Base-by-base conservation (phyloP, 2,113 vertebrate genomes). In the Tenrec ecaudatus region DNA sequence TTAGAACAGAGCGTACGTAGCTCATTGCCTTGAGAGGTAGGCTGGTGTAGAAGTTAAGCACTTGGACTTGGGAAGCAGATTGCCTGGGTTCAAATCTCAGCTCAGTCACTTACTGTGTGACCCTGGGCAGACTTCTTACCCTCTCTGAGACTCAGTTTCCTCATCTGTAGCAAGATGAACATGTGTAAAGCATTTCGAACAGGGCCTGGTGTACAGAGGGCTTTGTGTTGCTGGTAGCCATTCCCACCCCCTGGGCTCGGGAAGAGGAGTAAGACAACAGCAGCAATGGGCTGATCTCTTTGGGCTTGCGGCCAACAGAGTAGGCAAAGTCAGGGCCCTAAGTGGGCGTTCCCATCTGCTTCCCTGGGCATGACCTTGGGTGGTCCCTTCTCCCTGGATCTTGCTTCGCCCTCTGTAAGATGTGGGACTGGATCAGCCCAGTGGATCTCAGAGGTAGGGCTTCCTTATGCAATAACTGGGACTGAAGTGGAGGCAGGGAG, bases 151-250 rank as follows among this genome's bases (percentile, higher is more conserved):
- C 76, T 90, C 31, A 27, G 40, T 71, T 78, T 84, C 73, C 25
- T 90, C 82, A 73, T 27, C 8, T 92, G 4, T 82, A 89, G 95
- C 20, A 85, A 94, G 89, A 73, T 77, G 36, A 73, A 73, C 40
- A 19, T 15, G 38, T 29, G 25, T 58, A 31, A 82, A 85, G 6
- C 66, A 12, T 12, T 77, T 93, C 38, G 86, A 64, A 69, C 4
- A 33, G 19, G 25, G 40, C 20, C 31, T 85, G 60, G 31, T 14
- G 2, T 9, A 31, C 43, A 76, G 71, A 6, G n/a, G 69, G 19
- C 47, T 71, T 85, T 78, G 86, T 33, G 47, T 53, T 53, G 6
- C 47, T 60, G 60, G 10, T 80, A 78, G 53, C 47, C 15, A 0
- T 57, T 22, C 10, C 38, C 9, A 2, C 71, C 20, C 68, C 40